Percentiles rank a stretch among this genome's conserved stretches.
Evolutionary conservation across 2,888 invertebrate species (phyloP).

Genomic region (Choristoneura rosaceana): DNA sequence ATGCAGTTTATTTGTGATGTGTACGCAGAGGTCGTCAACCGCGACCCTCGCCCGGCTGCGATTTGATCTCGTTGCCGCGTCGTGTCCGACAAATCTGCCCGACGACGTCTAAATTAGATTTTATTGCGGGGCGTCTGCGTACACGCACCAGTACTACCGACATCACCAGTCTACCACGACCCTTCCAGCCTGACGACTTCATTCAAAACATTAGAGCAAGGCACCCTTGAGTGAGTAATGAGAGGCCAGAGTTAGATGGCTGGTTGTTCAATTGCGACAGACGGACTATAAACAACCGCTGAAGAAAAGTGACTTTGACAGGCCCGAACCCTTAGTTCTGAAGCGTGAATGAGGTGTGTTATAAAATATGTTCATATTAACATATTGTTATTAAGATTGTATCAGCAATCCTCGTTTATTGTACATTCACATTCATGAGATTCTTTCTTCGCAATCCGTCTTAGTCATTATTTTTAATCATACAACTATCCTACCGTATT

Average conservation of each 20-base stretch:
- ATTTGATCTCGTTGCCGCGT: conserved; percentile 51
- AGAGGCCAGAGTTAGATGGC: conserved; percentile 61
- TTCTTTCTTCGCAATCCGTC: background rate
- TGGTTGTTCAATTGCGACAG: conserved; percentile 70
- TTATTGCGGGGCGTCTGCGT: conserved; percentile 81
- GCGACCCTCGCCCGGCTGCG: conserved; percentile 63
- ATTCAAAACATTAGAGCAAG: conserved; percentile 33
- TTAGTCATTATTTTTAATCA: conserved; percentile 8
- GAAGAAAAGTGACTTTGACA: conserved; percentile 72
- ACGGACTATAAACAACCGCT: conserved; percentile 71
- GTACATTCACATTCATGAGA: background rate
- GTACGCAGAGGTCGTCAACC: conserved; percentile 75
- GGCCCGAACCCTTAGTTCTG: conserved; percentile 56
- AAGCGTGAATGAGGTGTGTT: conserved; percentile 19
- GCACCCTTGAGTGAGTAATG: conserved; percentile 45
- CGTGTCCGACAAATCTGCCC: conserved; percentile 79
- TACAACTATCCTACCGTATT: background rate
- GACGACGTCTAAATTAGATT: conserved; percentile 84
- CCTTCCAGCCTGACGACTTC: conserved; percentile 44
- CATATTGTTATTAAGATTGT: conserved; percentile 13
- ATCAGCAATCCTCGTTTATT: conserved; percentile 4
- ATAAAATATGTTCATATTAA: background rate
- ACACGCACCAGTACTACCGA: conserved; percentile 53
- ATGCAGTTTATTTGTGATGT: conserved; percentile 38
- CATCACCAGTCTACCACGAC: conserved; percentile 60